phyloP scores from a whole-genome alignment of 2,113 vertebrate genomes.

The Epinephelus lanceolatus region DNA sequence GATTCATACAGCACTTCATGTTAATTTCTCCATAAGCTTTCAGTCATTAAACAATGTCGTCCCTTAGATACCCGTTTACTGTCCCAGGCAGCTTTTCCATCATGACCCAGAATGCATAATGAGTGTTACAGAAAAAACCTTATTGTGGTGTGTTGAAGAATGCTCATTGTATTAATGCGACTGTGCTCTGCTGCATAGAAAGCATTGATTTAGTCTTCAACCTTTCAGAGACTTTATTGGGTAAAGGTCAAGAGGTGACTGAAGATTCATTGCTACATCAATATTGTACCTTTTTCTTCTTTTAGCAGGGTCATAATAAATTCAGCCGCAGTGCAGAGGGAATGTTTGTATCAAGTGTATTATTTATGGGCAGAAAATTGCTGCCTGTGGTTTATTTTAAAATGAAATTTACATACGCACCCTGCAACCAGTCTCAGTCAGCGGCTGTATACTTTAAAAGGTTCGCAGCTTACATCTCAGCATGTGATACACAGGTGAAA shows the following conservation, averaged over 20 bases:
- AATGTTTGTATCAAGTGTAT: conserved; percentile 76
- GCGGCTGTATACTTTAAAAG: conserved; percentile 28
- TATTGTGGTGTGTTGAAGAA: conserved; percentile 10
- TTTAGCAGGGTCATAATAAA: conserved; percentile 73
- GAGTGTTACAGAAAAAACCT: conserved; percentile 29
- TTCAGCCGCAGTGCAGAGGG: conserved; percentile 74
- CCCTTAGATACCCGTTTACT: neutral
- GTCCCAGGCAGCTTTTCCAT: neutral
- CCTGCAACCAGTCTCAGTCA: conserved; percentile 31
- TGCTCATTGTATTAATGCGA: conserved; percentile 16
- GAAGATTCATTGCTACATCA: conserved; percentile 74
- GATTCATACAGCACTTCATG: neutral
- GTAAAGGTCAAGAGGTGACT: conserved; percentile 67
- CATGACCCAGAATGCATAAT: conserved; percentile 26
- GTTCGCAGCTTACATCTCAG: conserved; percentile 23
- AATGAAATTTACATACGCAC: conserved; percentile 69
- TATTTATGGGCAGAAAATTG: conserved; percentile 78
- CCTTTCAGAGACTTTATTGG: conserved; percentile 60
- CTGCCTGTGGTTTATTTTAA: conserved; percentile 77
- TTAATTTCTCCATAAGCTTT: neutral
- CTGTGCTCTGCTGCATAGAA: conserved; percentile 46
- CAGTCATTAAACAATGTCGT: neutral
- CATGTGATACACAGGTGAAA: conserved; percentile 1
- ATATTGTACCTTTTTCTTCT: conserved; percentile 52
- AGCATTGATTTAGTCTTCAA: conserved; percentile 65